phyloP scores from a whole-genome alignment of 2,888 invertebrate species.

The Alsophila aescularia region DNA sequence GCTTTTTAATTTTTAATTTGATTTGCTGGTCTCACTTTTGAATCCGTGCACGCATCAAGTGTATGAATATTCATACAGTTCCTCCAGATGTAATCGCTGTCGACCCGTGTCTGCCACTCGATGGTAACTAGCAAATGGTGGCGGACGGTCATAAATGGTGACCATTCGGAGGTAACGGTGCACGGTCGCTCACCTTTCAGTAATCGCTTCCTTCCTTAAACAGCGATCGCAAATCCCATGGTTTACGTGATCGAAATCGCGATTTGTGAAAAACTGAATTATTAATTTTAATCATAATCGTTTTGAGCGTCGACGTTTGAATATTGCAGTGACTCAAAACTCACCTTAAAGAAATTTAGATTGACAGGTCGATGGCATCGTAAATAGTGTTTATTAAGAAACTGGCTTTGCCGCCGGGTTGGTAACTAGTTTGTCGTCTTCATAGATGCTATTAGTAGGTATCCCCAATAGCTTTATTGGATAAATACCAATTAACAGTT shows the following conservation, averaged over 20 bases:
- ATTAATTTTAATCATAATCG: conserved; percentile 11
- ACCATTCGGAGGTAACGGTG: conserved; percentile 71
- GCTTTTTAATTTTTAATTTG: conserved; percentile 16
- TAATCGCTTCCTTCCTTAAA: conserved; percentile 81
- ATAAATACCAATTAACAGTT: neutral
- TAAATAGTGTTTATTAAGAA: conserved; percentile 40
- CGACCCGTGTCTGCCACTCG: conserved; percentile 49
- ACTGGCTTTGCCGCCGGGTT: conserved; percentile 13
- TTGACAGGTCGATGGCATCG: conserved; percentile 50
- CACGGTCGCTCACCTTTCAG: conserved; percentile 77
- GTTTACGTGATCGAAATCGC: conserved; percentile 70
- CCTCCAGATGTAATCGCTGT: conserved; percentile 63
- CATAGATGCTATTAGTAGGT: neutral
- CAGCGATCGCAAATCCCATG: conserved; percentile 68
- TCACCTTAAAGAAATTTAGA: conserved; percentile 19
- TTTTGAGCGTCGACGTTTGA: neutral
- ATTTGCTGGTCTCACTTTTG: conserved; percentile 21
- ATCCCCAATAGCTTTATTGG: conserved; percentile 5
- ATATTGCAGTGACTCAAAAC: conserved; percentile 27
- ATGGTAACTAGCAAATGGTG: conserved; percentile 44
- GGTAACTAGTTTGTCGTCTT: conserved; percentile 16
- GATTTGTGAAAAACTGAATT: conserved; percentile 32
- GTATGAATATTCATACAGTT: conserved; percentile 66
- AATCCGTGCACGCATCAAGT: conserved; percentile 49
- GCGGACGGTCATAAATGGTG: conserved; percentile 57